Conservation (phyloP, 2,113 vertebrate genomes). For the Tachuris rubrigastra region DNA sequence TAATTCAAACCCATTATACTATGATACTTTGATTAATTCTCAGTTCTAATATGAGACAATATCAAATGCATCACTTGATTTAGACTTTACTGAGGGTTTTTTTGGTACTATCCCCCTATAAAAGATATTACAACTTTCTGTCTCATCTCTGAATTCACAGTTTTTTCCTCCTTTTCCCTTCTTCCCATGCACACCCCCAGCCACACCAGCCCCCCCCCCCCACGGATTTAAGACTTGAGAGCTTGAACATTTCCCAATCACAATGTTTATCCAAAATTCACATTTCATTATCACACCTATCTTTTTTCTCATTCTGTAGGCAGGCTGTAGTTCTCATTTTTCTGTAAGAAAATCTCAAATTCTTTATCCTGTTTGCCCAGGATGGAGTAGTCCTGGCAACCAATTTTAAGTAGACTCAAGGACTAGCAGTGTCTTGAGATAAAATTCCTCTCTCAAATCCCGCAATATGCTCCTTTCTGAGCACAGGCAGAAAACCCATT, state of each 20-base stretch:
- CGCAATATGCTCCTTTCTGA: constrained; percentile 27
- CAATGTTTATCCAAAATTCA: neutral
- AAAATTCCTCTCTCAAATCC: neutral
- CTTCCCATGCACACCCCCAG: neutral
- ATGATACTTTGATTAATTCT: neutral
- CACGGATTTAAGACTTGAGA: neutral
- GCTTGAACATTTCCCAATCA: neutral
- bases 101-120: neutral
- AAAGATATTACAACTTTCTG: neutral
- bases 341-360: neutral
- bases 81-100: neutral
- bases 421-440: neutral
- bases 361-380: neutral
- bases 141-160: neutral
- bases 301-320: neutral
- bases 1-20: neutral
- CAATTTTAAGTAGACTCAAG: neutral
- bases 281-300: neutral
- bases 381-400: constrained; percentile 35
- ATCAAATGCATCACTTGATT: neutral
- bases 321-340: neutral
- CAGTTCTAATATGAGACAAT: neutral
- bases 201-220: too few relatives aligned
- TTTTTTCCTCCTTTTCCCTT: neutral
- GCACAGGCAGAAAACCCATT: constrained; percentile 22